Evolutionary conservation across 2,888 invertebrate genomes (phyloP).

Genomic region (Oscheius sp.): DNA sequence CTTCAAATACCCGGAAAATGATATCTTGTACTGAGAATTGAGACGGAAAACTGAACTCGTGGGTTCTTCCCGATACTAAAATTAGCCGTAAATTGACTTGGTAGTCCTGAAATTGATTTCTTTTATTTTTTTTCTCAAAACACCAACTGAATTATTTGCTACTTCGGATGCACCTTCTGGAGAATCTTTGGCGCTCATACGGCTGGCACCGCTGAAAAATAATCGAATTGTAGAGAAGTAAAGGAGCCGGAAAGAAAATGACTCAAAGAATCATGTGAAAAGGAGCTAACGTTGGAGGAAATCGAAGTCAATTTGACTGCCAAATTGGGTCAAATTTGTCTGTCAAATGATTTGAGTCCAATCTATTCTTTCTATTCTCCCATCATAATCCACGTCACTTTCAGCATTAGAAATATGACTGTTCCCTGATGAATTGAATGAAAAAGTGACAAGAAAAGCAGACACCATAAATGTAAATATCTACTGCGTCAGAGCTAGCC

Average conservation of each 20-base stretch:
- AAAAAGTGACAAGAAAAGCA: too few relatives aligned
- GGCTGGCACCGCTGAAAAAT: constrained; percentile 3
- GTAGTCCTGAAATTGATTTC: constrained; percentile 16
- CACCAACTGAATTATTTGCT: neutral
- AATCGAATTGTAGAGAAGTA: neutral
- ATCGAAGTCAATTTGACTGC: too few relatives aligned
- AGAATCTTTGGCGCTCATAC: constrained; percentile 15
- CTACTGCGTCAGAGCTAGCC: too few relatives aligned
- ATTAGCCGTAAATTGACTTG: constrained; percentile 98
- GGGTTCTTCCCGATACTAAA: constrained; percentile 97
- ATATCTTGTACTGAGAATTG: constrained; percentile 97
- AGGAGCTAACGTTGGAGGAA: neutral
- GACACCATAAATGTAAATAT: too few relatives aligned
- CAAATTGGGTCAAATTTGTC: too few relatives aligned
- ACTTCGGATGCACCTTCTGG: constrained; percentile 5
- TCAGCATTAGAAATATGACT: too few relatives aligned
- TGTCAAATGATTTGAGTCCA: too few relatives aligned
- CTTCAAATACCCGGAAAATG: constrained; percentile 97
- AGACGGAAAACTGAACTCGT: constrained; percentile 96
- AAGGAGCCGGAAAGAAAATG: neutral
- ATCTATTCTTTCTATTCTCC: too few relatives aligned
- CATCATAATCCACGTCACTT: too few relatives aligned
- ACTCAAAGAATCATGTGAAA: neutral
- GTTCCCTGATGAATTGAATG: too few relatives aligned
- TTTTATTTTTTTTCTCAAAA: neutral